Evolutionary conservation across 2,888 invertebrate species (phyloP).

Genomic region (Ashinkailepas kermadecensis): DNA sequence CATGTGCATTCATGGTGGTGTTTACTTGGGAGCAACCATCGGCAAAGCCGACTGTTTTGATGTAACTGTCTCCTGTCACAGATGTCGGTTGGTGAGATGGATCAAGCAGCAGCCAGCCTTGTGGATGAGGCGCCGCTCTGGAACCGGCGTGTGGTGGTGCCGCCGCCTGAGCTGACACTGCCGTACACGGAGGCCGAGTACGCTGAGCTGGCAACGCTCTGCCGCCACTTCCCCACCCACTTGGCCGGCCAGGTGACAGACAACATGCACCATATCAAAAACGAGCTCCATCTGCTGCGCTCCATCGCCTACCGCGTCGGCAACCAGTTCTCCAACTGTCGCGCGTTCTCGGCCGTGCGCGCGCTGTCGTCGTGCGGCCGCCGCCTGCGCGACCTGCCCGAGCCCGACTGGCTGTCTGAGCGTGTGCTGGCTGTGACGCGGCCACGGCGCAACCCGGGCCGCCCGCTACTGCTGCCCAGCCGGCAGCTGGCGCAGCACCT

Average conservation of each 20-base stretch:
- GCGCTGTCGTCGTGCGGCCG: background rate
- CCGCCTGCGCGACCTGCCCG: conserved; percentile 1
- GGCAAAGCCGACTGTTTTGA: too few relatives aligned
- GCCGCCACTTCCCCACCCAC: background rate
- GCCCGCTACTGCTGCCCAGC: background rate
- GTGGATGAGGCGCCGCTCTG: background rate
- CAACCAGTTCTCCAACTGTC: conserved; percentile 5
- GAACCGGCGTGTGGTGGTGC: background rate
- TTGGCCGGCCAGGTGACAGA: background rate
- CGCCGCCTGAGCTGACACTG: background rate
- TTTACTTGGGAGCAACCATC: too few relatives aligned
- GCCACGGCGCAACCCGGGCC: background rate
- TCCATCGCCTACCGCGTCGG: conserved; percentile 13
- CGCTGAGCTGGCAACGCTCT: background rate
- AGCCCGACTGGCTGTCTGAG: background rate
- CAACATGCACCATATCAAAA: background rate
- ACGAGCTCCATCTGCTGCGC: conserved; percentile 21
- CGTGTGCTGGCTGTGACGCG: background rate
- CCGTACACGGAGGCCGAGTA: background rate
- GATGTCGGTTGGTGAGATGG: too few relatives aligned
- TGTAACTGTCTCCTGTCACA: too few relatives aligned
- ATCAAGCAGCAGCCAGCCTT: background rate
- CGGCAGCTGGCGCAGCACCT: background rate
- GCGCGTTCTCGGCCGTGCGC: background rate
- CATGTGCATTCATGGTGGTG: too few relatives aligned